Percentiles rank a stretch among this genome's conserved stretches.
Conservation (phyloP, 1,140 invertebrate genomes). For the Macrocentrus cingulum region DNA sequence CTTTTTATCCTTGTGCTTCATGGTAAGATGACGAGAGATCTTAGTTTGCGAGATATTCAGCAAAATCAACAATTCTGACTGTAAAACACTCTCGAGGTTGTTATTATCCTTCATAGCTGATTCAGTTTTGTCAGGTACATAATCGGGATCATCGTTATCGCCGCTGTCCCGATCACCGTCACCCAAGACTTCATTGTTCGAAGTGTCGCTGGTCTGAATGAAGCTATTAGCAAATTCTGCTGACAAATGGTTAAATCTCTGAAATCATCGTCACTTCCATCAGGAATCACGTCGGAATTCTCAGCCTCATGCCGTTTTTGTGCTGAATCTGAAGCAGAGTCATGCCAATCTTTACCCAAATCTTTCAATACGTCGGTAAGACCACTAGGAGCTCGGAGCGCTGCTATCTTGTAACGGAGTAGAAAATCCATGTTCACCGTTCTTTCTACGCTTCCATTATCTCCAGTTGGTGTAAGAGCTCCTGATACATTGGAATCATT, state of each 20-base stretch:
- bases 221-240: no score
- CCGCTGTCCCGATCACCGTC: no score
- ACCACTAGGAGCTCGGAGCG: background rate
- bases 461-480: background rate
- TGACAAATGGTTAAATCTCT: no score
- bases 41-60: no score
- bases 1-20: constrained; percentile 21
- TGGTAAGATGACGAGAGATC: constrained; percentile 12
- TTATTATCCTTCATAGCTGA: no score
- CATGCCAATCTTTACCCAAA: background rate
- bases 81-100: no score
- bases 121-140: no score
- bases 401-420: background rate
- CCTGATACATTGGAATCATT: no score
- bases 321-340: background rate
- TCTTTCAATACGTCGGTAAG: background rate
- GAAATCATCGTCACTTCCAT: background rate
- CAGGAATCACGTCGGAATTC: background rate
- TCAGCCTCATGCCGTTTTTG: background rate
- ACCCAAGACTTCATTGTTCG: no score
- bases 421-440: background rate
- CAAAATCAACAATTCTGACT: no score
- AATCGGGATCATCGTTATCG: no score
- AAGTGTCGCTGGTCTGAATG: no score
- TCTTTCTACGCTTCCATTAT: background rate